These are phyloP conservation scores for Leptinotarsa undecemlineata DNA, from an alignment of 1,140 invertebrate genomes.

Conservation along the genomic window DNA sequence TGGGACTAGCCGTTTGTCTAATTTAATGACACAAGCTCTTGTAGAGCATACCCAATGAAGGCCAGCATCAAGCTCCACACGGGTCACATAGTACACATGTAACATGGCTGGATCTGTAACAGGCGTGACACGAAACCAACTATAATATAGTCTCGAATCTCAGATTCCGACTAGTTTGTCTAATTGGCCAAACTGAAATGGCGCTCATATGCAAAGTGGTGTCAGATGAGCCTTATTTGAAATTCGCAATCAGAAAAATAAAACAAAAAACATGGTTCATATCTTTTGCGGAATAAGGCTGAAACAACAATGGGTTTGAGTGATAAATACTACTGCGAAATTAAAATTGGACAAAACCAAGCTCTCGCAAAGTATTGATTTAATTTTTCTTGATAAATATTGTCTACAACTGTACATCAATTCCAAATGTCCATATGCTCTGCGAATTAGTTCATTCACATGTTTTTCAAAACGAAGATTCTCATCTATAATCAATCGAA, in stretches of 20 bases:
- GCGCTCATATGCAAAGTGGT: background rate
- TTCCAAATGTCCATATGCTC: too few species aligned
- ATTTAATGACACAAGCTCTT: conserved; percentile 15
- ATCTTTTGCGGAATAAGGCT: too few species aligned
- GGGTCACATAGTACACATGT: conserved; percentile 20
- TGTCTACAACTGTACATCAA: too few species aligned
- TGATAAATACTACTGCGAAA: too few species aligned
- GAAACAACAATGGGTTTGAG: too few species aligned
- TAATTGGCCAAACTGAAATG: background rate
- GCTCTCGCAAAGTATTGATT: too few species aligned
- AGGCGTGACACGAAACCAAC: conserved; percentile 9
- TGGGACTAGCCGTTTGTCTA: conserved; percentile 23
- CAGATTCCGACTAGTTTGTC: background rate
- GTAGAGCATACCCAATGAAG: conserved; percentile 23
- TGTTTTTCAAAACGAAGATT: too few species aligned
- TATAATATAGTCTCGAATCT: background rate
- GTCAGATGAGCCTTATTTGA: background rate
- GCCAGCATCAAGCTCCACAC: background rate
- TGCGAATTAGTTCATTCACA: too few species aligned
- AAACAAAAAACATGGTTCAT: background rate
- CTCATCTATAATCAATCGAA: too few species aligned
- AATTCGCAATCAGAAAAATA: background rate
- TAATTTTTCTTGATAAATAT: too few species aligned
- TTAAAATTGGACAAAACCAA: too few species aligned
- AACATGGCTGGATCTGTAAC: conserved; percentile 2